Evolutionary conservation across 2,113 vertebrate genomes (phyloP), one percentile per base, ranked within the genome.

Genomic region (Beaufortia kweichowensis): DNA sequence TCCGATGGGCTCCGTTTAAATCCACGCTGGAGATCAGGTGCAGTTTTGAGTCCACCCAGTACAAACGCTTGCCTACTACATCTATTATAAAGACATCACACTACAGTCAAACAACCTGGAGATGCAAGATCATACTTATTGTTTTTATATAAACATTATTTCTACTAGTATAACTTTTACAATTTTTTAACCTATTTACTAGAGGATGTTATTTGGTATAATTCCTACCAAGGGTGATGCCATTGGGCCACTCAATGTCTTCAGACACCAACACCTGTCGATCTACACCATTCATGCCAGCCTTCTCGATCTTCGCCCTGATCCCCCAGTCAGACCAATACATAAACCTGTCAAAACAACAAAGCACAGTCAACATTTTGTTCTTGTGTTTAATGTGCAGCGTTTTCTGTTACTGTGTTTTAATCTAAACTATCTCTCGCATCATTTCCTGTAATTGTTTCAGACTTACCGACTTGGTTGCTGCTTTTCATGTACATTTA

Each of bases 321-420:
- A 92, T 92, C 17, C 97, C 97, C 96, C 97, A 98, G 88, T 98
- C 97, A 43, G 97, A 98, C 97, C 97, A 99, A 85, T 97, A 99
- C 95, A 99, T 96, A 80, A 96, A 99, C 85, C 97, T 99, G 80
- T 35, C 64, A 53, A 83, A 62, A 82, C 48, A 78, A 23, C 62
- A 56, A 72, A 31, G 9, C 57, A 1, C 24, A 48, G 35, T 2
- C 7, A 14, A 7, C 21, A 29, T n/a, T 17, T 10, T 33, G 48
- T n/a, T n/a, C 19, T 2, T 6, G n/a, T n/a, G n/a, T n/a, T n/a
- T n/a, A n/a, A n/a, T n/a, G n/a, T n/a, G n/a, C n/a, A n/a, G n/a
- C n/a, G n/a, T n/a, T n/a, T n/a, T n/a, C n/a, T n/a, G n/a, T n/a
- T n/a, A n/a, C n/a, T n/a, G n/a, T n/a, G n/a, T n/a, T n/a, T n/a